These are phyloP conservation scores for Drosophila parthenogenetica DNA, from an alignment of 2,888 invertebrate genomes.

Conservation along the genomic window DNA sequence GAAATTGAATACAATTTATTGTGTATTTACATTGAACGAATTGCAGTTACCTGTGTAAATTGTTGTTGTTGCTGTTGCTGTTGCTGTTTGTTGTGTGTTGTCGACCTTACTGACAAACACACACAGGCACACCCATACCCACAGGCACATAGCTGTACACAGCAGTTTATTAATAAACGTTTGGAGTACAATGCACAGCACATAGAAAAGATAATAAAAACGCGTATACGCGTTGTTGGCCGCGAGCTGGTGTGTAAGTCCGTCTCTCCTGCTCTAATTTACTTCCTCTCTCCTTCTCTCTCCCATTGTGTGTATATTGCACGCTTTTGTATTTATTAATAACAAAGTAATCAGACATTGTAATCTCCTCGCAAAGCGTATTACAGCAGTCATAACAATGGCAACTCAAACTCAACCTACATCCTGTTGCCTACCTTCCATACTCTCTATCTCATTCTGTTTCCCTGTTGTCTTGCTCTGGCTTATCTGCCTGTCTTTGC, in stretches of 20 bases:
- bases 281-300: slow-evolving; percentile 9
- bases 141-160: slow-evolving; percentile 1
- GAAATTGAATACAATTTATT: slow-evolving; percentile 48
- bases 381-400: slow-evolving; percentile 77
- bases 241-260: slow-evolving; percentile 28
- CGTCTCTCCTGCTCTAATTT: not conserved
- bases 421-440: slow-evolving; percentile 14
- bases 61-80: slow-evolving; percentile 11
- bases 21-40: slow-evolving; percentile 45
- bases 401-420: slow-evolving; percentile 50
- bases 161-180: slow-evolving; percentile 72
- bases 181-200: slow-evolving; percentile 65
- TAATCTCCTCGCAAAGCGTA: slow-evolving; percentile 76
- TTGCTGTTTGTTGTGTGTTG: slow-evolving; percentile 21
- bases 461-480: slow-evolving; percentile 3
- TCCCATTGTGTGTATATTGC: slow-evolving; percentile 33
- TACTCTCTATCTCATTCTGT: slow-evolving; percentile 13
- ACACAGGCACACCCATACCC: slow-evolving; percentile 11
- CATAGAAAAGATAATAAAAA: slow-evolving; percentile 68
- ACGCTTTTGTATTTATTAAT: slow-evolving; percentile 77
- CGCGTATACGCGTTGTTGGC: slow-evolving; percentile 62
- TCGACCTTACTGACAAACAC: slow-evolving; percentile 15
- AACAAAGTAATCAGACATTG: slow-evolving; percentile 81
- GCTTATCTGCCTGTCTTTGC: slow-evolving; percentile 44
- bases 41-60: slow-evolving; percentile 44